These are phyloP conservation scores for Perca flavescens DNA, from an alignment of 2,113 vertebrate species.

Conservation along the genomic window DNA sequence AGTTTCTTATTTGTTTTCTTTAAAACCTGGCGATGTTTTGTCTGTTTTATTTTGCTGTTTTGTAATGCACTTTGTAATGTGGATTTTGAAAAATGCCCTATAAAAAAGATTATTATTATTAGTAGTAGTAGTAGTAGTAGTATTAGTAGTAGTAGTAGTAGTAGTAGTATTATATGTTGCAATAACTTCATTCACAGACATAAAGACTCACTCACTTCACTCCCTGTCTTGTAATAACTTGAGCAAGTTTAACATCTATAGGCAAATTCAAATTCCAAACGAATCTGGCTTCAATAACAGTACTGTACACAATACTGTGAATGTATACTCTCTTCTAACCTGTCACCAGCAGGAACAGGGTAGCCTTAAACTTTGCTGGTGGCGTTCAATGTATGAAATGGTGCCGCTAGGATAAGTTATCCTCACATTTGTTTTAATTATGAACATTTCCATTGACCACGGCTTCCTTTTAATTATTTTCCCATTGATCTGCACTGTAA, in stretches of 20 bases:
- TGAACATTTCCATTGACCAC: slow-evolving; percentile 72
- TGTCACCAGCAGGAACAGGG: not conserved
- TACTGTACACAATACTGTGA: not conserved
- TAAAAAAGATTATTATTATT: too few relatives aligned
- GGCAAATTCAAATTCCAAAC: not conserved
- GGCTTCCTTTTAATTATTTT: slow-evolving; percentile 81
- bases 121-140: too few relatives aligned
- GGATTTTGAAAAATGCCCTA: too few relatives aligned
- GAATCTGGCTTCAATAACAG: not conserved
- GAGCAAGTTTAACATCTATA: too few relatives aligned
- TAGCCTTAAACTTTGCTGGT: slow-evolving; percentile 36
- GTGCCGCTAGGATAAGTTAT: slow-evolving; percentile 49
- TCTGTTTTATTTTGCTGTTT: too few relatives aligned
- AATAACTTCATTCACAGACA: not conserved
- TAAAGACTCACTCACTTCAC: not conserved
- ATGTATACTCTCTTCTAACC: not conserved
- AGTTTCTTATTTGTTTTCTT: too few relatives aligned
- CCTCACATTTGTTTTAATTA: slow-evolving; percentile 74
- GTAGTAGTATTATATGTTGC: not conserved
- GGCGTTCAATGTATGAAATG: slow-evolving; percentile 33
- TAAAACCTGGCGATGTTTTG: too few relatives aligned
- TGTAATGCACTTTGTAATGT: too few relatives aligned
- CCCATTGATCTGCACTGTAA: slow-evolving; percentile 74
- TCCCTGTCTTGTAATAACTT: too few relatives aligned
- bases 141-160: too few relatives aligned